A percentile compares a stretch with the other conserved stretches of the same genome.
These are phyloP conservation scores for Octodonta nipae DNA, from an alignment of 2,888 invertebrate species.

Conservation along the genomic window DNA sequence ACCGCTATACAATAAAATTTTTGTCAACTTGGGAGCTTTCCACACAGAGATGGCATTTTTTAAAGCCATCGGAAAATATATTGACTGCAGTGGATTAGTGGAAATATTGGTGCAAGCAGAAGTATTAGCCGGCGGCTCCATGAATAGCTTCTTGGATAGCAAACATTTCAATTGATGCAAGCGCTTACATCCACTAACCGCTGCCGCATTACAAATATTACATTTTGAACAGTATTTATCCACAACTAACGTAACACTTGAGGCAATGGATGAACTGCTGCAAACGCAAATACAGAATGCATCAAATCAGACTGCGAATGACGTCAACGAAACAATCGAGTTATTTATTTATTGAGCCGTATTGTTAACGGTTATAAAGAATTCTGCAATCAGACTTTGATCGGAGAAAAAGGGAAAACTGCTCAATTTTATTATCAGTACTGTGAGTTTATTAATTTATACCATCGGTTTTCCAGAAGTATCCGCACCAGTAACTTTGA, in stretches of 20 bases:
- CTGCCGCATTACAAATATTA: conserved; percentile 8
- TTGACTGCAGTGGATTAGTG: conserved; percentile 23
- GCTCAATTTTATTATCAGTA: conserved; percentile 8
- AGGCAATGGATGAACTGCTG: conserved; percentile 6
- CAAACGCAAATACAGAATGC: conserved; percentile 8
- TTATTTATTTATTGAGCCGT: conserved; percentile 5
- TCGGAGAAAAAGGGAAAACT: conserved; percentile 7
- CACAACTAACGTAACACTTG: conserved; percentile 7
- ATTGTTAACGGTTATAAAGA: conserved; percentile 7
- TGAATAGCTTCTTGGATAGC: conserved; percentile 23
- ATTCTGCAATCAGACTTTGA: conserved; percentile 6
- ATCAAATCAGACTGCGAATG: conserved; percentile 5
- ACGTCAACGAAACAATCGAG: conserved; percentile 8
- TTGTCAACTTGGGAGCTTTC: conserved; percentile 9
- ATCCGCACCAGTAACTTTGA: conserved; percentile 9
- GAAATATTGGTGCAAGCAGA: conserved; percentile 23
- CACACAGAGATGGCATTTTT: conserved; percentile 16
- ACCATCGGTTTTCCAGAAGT: conserved; percentile 7
- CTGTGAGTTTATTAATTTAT: conserved; percentile 7
- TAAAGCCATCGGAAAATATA: conserved; percentile 26
- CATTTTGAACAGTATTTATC: conserved; percentile 8
- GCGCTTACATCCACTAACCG: conserved; percentile 6
- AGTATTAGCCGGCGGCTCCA: conserved; percentile 23
- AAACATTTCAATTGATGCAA: conserved; percentile 13
- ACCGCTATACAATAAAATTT: conserved; percentile 20